Conservation (phyloP, 30 jellyfish, hydroid and myxozoan genomes). For the Pseudorhiza aurosa region DNA sequence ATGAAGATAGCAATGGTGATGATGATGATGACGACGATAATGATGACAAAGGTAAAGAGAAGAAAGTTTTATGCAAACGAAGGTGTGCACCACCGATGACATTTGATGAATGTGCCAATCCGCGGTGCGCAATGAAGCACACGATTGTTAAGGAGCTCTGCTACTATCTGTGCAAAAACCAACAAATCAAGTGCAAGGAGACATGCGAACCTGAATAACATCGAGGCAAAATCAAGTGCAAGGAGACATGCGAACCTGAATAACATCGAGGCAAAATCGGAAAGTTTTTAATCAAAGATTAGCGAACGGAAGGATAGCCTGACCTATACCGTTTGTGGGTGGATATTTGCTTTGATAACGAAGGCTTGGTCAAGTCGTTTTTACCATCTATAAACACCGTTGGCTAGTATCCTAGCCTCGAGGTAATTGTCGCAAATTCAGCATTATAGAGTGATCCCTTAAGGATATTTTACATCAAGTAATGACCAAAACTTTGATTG, state of each 20-base stretch:
- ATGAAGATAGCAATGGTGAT: background rate
- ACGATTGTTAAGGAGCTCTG: constrained; percentile 93
- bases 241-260: constrained; percentile 80
- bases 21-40: constrained; percentile 32
- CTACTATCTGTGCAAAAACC: constrained; percentile 88
- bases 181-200: constrained; percentile 83
- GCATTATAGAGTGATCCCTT: too few species aligned
- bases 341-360: too few species aligned
- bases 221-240: constrained; percentile 72
- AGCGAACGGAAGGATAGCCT: too few species aligned
- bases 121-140: constrained; percentile 84
- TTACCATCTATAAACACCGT: too few species aligned
- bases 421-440: too few species aligned
- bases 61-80: constrained; percentile 73
- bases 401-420: too few species aligned
- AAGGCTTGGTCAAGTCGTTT: too few species aligned
- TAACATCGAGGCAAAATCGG: constrained; percentile 43
- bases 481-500: too few species aligned
- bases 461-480: too few species aligned
- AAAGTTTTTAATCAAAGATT: too few species aligned
- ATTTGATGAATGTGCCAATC: constrained; percentile 90
- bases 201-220: constrained; percentile 74
- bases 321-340: too few species aligned
- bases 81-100: constrained; percentile 89
- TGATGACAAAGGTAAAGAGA: constrained; percentile 8